Base-by-base conservation (phyloP, 2,797 vertebrate species). In the Muraenolepis orangiensis region DNA sequence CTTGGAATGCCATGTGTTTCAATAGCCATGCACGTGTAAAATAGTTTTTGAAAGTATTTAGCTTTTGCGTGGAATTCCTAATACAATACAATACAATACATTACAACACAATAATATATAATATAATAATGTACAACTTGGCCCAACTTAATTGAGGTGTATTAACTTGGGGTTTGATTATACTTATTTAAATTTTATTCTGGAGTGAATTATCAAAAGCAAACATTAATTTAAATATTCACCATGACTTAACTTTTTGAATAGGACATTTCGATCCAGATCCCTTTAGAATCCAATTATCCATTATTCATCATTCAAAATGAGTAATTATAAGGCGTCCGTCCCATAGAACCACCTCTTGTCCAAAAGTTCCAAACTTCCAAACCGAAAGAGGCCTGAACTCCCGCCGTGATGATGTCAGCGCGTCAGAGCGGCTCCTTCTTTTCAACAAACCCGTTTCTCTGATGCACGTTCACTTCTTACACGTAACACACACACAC, bases 391-490 rank as follows among this genome's bases (percentile, higher is more conserved):
- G 51, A 71, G 1, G 69, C 74, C 73, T 64, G 28, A 34, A 75
- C 85, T 78, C 73, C 32, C 46, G 34, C 29, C 7, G 20, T 1
- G 0, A 67, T 46, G 30, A 18, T 70, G 72, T 70, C 34, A 46
- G 32, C 61, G 5, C 34, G 28, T 51, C 71, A 72, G 18, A 77
- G 76, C 29, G 30, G 76, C 75, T 76, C 46, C 2, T 0, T 11
- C 72, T 76, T 34, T 29, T 77, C 16, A 14, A 68, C 66, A 14
- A 26, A 66, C 75, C 51, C 77, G 7, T 12, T 67, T 32, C 34
- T 57, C 51, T 40, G 57, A 74, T n/a, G 71, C 64, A 70, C 81
- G 80, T 80, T 72, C 1, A 80, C 76, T 81, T 38, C 34, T 70
- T 85, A 84, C 74, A 38, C 57, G n/a, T n/a, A n/a, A n/a, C n/a